Evolutionary conservation across 1,140 invertebrate species (phyloP).

Genomic region (Megathymus violae): DNA sequence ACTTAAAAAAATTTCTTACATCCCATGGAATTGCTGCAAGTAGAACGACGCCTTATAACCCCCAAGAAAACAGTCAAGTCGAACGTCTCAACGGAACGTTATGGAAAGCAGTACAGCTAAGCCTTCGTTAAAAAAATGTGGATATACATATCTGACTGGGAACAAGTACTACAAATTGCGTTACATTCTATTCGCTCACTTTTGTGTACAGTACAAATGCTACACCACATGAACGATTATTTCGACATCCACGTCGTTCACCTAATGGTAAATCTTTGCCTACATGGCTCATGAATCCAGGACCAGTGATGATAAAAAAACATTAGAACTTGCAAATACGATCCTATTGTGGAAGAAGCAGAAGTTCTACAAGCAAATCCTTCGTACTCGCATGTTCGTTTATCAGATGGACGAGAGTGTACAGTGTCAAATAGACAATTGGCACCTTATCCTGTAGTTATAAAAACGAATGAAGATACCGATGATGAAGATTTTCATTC

Average conservation of each 20-base stretch:
- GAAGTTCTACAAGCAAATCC: conserved; percentile 29
- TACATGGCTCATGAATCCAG: conserved; percentile 2
- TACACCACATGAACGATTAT: conserved; percentile 25
- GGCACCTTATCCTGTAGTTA: neutral
- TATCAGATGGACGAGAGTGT: conserved; percentile 26
- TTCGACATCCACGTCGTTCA: conserved; percentile 1
- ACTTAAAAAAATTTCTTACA: conserved; percentile 35
- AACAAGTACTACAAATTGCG: neutral
- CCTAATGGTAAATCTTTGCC: conserved; percentile 6
- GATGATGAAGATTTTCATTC: neutral
- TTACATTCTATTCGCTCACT: conserved; percentile 23
- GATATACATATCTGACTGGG: too few species aligned
- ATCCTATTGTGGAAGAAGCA: conserved; percentile 30
- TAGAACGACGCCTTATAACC: conserved; percentile 40
- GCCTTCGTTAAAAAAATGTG: neutral
- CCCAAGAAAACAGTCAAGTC: conserved; percentile 38
- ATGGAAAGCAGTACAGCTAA: conserved; percentile 21
- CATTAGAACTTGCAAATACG: conserved; percentile 3
- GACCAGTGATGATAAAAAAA: conserved; percentile 8
- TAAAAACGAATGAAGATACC: neutral
- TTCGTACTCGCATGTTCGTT: conserved; percentile 21
- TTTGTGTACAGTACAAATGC: conserved; percentile 24
- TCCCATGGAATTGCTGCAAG: conserved; percentile 27
- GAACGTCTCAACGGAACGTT: conserved; percentile 36
- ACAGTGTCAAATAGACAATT: conserved; percentile 30